Conservation (phyloP, 2,797 vertebrate genomes). For the Sphaeramia orbicularis region DNA sequence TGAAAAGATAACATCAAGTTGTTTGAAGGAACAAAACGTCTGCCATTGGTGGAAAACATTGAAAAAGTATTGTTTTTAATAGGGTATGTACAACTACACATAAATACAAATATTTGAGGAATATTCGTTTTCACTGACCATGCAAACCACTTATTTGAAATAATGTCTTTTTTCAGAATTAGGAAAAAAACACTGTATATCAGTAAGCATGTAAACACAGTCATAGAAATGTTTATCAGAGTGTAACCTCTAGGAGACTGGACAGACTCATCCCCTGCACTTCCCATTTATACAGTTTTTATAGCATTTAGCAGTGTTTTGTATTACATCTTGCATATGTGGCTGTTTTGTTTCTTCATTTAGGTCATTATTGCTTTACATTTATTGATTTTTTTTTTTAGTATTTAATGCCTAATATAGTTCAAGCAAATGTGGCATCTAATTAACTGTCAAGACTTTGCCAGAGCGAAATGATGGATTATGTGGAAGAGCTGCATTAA, state of each 20-base stretch:
- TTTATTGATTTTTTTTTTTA: conserved; percentile 43
- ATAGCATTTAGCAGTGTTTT: conserved; percentile 42
- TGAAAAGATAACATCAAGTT: too few relatives aligned
- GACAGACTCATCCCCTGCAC: conserved; percentile 10
- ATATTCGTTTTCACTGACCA: too few relatives aligned
- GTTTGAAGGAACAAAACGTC: too few relatives aligned
- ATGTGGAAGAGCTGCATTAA: conserved; percentile 83
- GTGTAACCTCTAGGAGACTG: conserved; percentile 56
- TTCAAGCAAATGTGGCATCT: conserved; percentile 86
- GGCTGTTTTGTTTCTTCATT: conserved; percentile 28
- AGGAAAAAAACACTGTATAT: too few relatives aligned
- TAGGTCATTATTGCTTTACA: conserved; percentile 23
- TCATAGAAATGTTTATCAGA: too few relatives aligned
- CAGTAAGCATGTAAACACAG: too few relatives aligned
- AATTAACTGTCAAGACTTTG: conserved; percentile 91
- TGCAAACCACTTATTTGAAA: too few relatives aligned
- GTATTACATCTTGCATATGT: conserved; percentile 15
- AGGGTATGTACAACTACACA: too few relatives aligned
- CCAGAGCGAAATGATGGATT: conserved; percentile 89
- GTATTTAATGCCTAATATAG: conserved; percentile 85
- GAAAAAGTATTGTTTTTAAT: too few relatives aligned
- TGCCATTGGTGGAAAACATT: too few relatives aligned
- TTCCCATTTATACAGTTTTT: conserved; percentile 15
- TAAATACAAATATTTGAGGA: too few relatives aligned
- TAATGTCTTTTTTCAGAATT: too few relatives aligned